Base-by-base conservation (phyloP, 2,113 vertebrate species). In the Pseudonaja textilis region DNA sequence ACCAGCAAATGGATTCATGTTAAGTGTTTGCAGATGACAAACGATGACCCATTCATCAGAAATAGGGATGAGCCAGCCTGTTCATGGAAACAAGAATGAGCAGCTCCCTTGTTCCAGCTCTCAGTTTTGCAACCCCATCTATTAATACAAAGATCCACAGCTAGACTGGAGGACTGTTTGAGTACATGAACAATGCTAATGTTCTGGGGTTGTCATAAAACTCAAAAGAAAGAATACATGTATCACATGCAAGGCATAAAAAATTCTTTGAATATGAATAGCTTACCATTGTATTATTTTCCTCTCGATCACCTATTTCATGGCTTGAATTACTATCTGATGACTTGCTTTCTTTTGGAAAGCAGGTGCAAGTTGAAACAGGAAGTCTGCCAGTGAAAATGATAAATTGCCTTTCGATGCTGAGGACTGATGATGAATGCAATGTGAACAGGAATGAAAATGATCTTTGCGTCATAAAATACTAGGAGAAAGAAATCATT, bases 321-420 rank as follows among this genome's bases (percentile, higher is more conserved):
- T 97, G 97, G 95, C 98, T 98, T 98, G 97, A 97, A 95, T 98
- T 98, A 98, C 97, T 98, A 98, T 98, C 97, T 97, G 97, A 97
- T 97, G 97, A 96, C 96, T 97, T 97, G 95, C 97, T 97, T 97
- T 97, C 97, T 97, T 97, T 98, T 96, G 93, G 97, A 97, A 97
- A 97, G 98, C 98, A 98, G 98, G 98, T 98, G 98, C 98, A 97
- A 95, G 97, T 96, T 97, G 97, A 97, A 98, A 97, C 97, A 95
- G 96, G 97, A 97, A 97, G 97, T 97, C 98, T 99, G 98, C 98
- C 97, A 98, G 97, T 96, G 98, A 96, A 98, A 96, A 98, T 97
- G 97, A 98, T 97, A 97, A 97, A 98, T 97, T 97, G 95, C 96
- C 90, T 95, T 96, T 97, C 59, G 69, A 96, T 97, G 93, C 96